These are phyloP conservation scores for Euphonia xanthogaster DNA, from an alignment of 2,797 vertebrate genomes.

Conservation along the genomic window DNA sequence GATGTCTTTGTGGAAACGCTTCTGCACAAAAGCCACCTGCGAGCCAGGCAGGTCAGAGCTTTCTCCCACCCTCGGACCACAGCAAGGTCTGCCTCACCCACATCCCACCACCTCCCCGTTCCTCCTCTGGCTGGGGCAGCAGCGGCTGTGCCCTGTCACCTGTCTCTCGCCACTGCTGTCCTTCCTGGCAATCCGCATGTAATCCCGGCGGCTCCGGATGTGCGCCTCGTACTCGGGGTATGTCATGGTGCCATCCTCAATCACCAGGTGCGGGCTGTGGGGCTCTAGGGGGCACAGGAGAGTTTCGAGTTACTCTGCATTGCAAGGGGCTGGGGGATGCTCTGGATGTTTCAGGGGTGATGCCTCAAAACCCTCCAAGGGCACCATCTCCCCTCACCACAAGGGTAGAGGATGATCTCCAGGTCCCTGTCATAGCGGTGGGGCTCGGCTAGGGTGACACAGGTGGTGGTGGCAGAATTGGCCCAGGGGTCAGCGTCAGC, in stretches of 20 bases:
- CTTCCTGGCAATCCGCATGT: slow-evolving; percentile 81
- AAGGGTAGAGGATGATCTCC: slow-evolving; percentile 93
- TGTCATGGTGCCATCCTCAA: slow-evolving; percentile 87
- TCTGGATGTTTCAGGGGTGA: neutral
- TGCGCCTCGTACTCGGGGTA: slow-evolving; percentile 87
- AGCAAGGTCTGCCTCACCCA: neutral
- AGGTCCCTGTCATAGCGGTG: slow-evolving; percentile 88
- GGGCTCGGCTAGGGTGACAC: slow-evolving; percentile 92
- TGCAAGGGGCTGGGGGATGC: neutral
- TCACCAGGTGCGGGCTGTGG: slow-evolving; percentile 87
- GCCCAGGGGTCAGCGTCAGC: slow-evolving; percentile 92
- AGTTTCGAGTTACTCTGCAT: neutral
- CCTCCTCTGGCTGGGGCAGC: neutral
- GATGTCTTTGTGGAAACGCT: slow-evolving; percentile 95
- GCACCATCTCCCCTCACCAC: slow-evolving; percentile 78
- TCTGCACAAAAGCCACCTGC: slow-evolving; percentile 91
- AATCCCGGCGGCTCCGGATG: slow-evolving; percentile 86
- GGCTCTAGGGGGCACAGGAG: slow-evolving; percentile 77
- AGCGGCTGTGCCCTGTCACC: slow-evolving; percentile 57
- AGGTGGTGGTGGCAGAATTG: slow-evolving; percentile 88
- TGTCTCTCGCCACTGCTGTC: slow-evolving; percentile 85
- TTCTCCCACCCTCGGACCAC: accelerated
- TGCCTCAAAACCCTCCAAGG: neutral
- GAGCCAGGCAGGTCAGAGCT: neutral
- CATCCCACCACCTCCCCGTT: accelerated